These are phyloP conservation scores for Hormaphis cornu DNA, from an alignment of 1,140 invertebrate species.

Conservation along the genomic window DNA sequence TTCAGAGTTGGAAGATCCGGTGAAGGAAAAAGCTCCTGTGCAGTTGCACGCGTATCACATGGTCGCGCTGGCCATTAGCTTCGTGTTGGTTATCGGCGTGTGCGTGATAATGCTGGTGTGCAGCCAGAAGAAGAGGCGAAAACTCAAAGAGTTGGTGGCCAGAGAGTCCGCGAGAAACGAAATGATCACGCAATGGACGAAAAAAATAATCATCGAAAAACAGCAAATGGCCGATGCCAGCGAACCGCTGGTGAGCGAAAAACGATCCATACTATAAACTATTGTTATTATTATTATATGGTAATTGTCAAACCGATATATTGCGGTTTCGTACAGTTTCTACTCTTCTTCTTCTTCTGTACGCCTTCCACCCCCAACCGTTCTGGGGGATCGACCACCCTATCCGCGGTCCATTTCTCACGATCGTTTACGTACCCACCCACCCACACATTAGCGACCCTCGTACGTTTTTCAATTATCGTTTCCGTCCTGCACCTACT, in stretches of 20 bases:
- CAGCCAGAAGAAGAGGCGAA: constrained; percentile 45
- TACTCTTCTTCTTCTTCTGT: too few relatives aligned
- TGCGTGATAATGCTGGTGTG: constrained; percentile 17
- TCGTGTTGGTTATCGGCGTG: constrained; percentile 7
- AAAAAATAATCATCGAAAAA: constrained; percentile 75
- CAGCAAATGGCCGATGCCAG: constrained; percentile 41
- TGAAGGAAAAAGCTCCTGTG: constrained; percentile 9
- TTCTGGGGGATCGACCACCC: too few relatives aligned
- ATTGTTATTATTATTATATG: too few relatives aligned
- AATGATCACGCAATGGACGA: constrained; percentile 73
- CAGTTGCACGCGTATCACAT: constrained; percentile 12
- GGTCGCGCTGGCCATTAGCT: not conserved
- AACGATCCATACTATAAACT: too few relatives aligned
- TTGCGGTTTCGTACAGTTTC: too few relatives aligned
- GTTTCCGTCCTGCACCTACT: too few relatives aligned
- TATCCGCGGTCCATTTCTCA: too few relatives aligned
- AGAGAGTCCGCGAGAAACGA: constrained; percentile 65
- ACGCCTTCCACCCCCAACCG: too few relatives aligned
- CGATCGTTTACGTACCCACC: too few relatives aligned
- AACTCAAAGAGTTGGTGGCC: constrained; percentile 64
- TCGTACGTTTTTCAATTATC: too few relatives aligned
- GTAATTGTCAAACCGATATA: too few relatives aligned
- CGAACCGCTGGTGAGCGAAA: constrained; percentile 53
- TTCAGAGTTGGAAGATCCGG: constrained; percentile 16
- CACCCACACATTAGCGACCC: too few relatives aligned